These are phyloP conservation scores for Tanypteryx hageni DNA, from an alignment of 2,888 invertebrate species.

Conservation along the genomic window DNA sequence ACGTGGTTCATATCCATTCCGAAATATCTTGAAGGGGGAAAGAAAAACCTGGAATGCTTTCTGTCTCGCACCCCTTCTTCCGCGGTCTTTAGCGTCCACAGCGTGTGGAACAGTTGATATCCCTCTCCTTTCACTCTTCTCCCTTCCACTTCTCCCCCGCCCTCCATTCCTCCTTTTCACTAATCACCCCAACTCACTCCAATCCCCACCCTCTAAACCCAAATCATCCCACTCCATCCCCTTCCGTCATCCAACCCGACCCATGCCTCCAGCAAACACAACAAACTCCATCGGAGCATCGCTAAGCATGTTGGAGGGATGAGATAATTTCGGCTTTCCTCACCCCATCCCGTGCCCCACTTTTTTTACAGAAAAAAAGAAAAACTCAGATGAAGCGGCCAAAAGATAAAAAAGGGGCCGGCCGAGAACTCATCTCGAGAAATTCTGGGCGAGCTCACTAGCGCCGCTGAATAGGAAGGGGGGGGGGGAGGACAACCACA, in stretches of 20 bases:
- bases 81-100: no score
- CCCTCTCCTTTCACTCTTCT: neutral
- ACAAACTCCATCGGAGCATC: slow-evolving; percentile 4
- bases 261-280: neutral
- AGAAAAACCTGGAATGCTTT: neutral
- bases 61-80: neutral
- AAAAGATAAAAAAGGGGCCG: no score
- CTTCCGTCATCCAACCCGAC: neutral
- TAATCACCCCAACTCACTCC: no score
- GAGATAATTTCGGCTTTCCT: slow-evolving; percentile 37
- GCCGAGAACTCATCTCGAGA: no score
- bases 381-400: no score
- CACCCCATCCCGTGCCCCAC: neutral
- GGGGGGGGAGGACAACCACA: neutral
- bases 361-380: neutral
- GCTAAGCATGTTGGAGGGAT: neutral
- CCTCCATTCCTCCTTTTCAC: no score
- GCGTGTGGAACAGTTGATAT: neutral
- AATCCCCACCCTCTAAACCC: neutral
- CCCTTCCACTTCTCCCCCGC: neutral
- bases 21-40: neutral
- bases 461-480: neutral
- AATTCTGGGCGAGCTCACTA: neutral
- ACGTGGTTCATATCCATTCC: neutral
- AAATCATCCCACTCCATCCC: neutral